These are phyloP conservation scores for Ochotona curzoniae DNA, from an alignment of 2,113 vertebrate species.

Conservation along the genomic window DNA sequence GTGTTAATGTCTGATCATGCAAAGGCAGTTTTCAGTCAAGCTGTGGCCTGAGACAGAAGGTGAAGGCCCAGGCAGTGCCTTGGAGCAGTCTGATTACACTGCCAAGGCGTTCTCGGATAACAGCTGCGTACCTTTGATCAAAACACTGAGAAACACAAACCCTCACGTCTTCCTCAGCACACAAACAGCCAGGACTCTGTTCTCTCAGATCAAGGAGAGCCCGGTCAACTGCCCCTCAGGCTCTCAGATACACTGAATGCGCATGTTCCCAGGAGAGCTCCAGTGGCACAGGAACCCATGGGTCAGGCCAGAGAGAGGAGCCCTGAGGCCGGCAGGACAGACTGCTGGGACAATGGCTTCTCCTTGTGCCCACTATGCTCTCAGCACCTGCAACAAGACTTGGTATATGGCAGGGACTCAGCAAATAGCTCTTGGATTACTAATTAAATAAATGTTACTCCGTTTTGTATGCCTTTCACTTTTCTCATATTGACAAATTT, in stretches of 20 bases:
- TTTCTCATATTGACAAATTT: slow-evolving; percentile 32
- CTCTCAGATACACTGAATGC: neutral
- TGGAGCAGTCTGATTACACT: slow-evolving; percentile 46
- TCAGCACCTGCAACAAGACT: neutral
- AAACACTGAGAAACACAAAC: slow-evolving; percentile 67
- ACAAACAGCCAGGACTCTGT: slow-evolving; percentile 12
- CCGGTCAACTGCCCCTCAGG: neutral
- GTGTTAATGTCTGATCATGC: slow-evolving; percentile 19
- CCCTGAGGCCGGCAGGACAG: too few relatives aligned
- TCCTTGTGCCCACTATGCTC: neutral
- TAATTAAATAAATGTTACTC: neutral
- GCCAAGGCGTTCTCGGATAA: slow-evolving; percentile 45
- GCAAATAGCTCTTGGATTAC: neutral
- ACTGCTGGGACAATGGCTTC: rapidly evolving
- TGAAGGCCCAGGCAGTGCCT: neutral
- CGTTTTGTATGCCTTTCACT: neutral
- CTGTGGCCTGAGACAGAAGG: slow-evolving; percentile 53
- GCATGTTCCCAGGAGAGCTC: neutral
- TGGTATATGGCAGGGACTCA: neutral
- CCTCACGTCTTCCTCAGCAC: slow-evolving; percentile 38
- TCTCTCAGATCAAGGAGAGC: slow-evolving; percentile 38
- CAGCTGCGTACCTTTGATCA: slow-evolving; percentile 72
- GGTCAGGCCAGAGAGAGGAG: neutral
- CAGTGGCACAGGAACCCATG: neutral
- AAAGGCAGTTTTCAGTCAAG: neutral